These are phyloP conservation scores for Chelidonichthys spinosus DNA, from an alignment of 2,797 vertebrate species.

Conservation along the genomic window DNA sequence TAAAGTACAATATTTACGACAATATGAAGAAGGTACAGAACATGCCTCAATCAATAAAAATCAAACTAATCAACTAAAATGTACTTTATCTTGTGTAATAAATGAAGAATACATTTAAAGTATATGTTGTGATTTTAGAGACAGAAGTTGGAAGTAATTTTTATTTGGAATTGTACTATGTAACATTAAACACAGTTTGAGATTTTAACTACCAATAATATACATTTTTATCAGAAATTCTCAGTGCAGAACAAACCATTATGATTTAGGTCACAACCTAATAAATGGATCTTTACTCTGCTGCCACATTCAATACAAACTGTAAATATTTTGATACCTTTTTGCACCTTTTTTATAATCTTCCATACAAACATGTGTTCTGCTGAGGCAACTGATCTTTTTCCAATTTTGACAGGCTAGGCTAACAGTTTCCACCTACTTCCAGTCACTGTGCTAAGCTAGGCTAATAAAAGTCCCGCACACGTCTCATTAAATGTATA, in stretches of 20 bases:
- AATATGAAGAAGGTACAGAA: background rate
- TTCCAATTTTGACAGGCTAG: background rate
- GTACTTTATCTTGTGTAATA: too few species aligned
- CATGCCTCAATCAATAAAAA: too few species aligned
- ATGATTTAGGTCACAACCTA: background rate
- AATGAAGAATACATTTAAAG: too few species aligned
- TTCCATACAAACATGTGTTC: background rate
- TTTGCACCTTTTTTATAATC: too few species aligned
- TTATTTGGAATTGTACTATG: background rate
- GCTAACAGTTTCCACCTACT: conserved; percentile 5
- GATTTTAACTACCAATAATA: too few species aligned
- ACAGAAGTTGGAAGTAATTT: too few species aligned
- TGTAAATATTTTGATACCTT: background rate
- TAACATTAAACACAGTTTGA: too few species aligned
- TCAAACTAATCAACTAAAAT: too few species aligned
- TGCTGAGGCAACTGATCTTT: background rate
- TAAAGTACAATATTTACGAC: background rate
- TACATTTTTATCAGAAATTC: too few species aligned
- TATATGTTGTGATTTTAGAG: too few species aligned
- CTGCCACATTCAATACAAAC: background rate
- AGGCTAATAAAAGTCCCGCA: background rate
- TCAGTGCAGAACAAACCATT: background rate
- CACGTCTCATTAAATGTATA: background rate
- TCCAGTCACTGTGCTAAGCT: conserved; percentile 10
- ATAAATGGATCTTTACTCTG: background rate